Base-by-base conservation (phyloP, 1,140 invertebrate species). In the Thrips palmi region DNA sequence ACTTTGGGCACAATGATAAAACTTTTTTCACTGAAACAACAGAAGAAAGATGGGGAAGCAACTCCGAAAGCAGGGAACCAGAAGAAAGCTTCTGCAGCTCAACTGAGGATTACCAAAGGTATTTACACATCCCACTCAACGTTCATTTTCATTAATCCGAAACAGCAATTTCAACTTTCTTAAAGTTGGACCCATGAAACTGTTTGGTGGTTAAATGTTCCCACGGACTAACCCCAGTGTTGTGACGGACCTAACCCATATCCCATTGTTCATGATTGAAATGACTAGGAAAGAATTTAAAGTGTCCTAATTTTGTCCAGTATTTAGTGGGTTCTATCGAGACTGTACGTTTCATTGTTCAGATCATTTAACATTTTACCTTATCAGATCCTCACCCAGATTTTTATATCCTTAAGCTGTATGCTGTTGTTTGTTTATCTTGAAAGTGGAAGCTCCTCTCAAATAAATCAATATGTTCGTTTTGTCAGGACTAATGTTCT, bases 101-200 rank as follows among this genome's bases (percentile, higher is more conserved):
- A 97, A 60, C 65, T 97, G 49, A 75, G 91, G 59, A 92, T 96
- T 52, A 89, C 87, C 54, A 97, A 94, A 89, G 91, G 88, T 94
- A 55, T 46, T 34, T 43, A 18, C 14, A 37, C 12, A 12, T 39
- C 38, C 10, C n/a, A n/a, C n/a, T n/a, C 24, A 7, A 27, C 24
- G n/a, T 7, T 8, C n/a, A 27, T 27, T 27, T 7, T n/a, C 7
- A 27, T 27, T 27, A 8, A 27, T 8, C 24, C 24, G 7, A 27
- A 27, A 27, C n/a, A n/a, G n/a, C n/a, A n/a, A n/a, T n/a, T n/a
- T n/a, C n/a, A n/a, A n/a, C n/a, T n/a, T n/a, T n/a, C n/a, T n/a
- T n/a, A n/a, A n/a, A n/a, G n/a, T n/a, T n/a, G n/a, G n/a, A n/a
- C n/a, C n/a, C n/a, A n/a, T n/a, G n/a, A n/a, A n/a, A n/a, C n/a